Percentiles rank a stretch among this genome's conserved stretches.
Evolutionary conservation across 2,797 vertebrate species (phyloP).

Genomic region (Cyprinodon diabolis): DNA sequence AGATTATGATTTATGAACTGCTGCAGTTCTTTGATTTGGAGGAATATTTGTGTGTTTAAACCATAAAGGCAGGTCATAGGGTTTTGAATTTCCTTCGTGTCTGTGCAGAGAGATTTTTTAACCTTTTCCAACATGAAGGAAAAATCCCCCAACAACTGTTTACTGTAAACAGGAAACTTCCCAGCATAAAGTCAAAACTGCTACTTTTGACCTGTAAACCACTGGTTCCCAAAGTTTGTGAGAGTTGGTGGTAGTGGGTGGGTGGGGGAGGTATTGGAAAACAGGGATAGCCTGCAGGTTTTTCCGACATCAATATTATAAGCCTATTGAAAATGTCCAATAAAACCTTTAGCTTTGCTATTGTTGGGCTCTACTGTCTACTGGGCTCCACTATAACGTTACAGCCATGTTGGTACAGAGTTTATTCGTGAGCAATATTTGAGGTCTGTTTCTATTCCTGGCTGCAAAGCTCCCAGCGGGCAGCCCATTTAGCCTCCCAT

Average conservation of each 20-base stretch:
- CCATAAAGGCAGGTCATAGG: background rate
- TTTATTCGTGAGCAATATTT: constrained; percentile 31
- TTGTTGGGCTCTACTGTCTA: background rate
- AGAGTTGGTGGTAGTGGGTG: too few relatives aligned
- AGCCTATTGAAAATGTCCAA: background rate
- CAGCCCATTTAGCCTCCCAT: constrained; percentile 39
- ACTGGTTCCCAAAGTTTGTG: background rate
- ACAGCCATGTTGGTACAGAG: background rate
- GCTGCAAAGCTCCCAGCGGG: constrained; percentile 42
- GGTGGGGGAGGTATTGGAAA: too few relatives aligned
- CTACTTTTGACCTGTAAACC: background rate
- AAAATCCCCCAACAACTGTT: background rate
- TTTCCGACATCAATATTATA: background rate
- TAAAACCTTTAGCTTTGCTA: background rate
- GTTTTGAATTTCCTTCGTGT: background rate
- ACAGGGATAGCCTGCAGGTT: background rate
- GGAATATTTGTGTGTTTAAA: background rate
- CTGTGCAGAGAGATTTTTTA: background rate
- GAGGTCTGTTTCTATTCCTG: constrained; percentile 56
- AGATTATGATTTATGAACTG: background rate
- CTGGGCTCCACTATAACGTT: background rate
- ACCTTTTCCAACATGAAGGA: background rate
- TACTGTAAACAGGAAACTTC: background rate
- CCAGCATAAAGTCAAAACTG: background rate
- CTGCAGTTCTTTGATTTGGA: too few relatives aligned